Base-by-base conservation (phyloP, 2,888 invertebrate genomes). In the Pinctada fucata region DNA sequence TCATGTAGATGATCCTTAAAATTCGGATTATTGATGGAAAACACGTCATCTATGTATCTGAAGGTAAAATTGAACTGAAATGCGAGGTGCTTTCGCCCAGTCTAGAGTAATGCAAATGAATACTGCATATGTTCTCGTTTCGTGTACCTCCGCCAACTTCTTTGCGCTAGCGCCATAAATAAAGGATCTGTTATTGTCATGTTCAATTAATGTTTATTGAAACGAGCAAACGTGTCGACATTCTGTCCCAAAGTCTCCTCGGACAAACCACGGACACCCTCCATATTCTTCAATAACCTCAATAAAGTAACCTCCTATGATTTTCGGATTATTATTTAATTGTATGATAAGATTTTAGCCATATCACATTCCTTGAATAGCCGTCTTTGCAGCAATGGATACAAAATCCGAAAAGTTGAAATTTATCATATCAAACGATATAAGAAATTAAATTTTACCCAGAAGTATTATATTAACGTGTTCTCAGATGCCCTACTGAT, bases 141-240 rank as follows among this genome's bases (percentile, higher is more conserved):
- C 4, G 82, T 75, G 50, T 79, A 76, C 0, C 80, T 72, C 78
- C 83, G 81, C 78, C 80, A 83, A 50, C 75, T 83, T 83, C 48
- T 58, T 49, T 45, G 79, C 75, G 49, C 79, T 82, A 31, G 69
- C 13, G n/a, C 76, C 74, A 68, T 47, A 52, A 8, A 78, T 63
- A 16, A 58, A 78, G n/a, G n/a, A n/a, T n/a, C n/a, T n/a, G n/a
- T n/a, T n/a, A n/a, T n/a, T n/a, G n/a, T n/a, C n/a, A n/a, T n/a
- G 6, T 48, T 3, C 10, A 64, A 10, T 69, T 2, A 72, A 65
- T 69, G 47, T 72, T 65, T 6, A 49, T 65, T 75, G 75, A 69
- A 79, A 67, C 64, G 70, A 16, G 16, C 72, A n/a, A n/a, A 76
- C 68, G 3, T 58, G 58, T 68, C 67, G 68, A 72, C 76, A 67